Conservation (phyloP, 2,113 vertebrate species). For the Leucosticte australis region DNA sequence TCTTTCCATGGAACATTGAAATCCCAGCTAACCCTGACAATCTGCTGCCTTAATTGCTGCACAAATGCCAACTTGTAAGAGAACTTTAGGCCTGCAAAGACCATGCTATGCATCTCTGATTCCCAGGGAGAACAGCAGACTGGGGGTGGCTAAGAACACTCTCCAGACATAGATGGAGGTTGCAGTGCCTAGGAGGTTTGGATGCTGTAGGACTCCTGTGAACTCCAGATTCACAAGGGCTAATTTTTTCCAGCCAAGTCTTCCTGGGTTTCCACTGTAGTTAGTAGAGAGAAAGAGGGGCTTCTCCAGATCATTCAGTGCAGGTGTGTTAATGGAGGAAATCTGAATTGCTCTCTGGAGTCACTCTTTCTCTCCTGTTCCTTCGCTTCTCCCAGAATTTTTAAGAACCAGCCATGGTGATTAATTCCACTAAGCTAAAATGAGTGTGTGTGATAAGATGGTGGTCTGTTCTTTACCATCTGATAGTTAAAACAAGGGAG, state of each 20-base stretch:
- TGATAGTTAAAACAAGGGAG: background rate
- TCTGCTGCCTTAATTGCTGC: background rate
- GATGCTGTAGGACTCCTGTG: background rate
- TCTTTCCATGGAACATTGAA: background rate
- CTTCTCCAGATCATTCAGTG: background rate
- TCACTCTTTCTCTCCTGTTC: background rate
- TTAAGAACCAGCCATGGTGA: background rate
- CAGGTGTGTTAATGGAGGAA: background rate
- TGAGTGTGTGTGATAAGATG: background rate
- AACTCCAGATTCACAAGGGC: background rate
- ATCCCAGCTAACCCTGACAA: background rate
- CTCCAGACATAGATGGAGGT: background rate
- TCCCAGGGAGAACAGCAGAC: background rate
- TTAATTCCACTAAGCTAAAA: background rate
- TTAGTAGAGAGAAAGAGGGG: background rate
- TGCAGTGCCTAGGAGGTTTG: background rate
- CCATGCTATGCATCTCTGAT: background rate
- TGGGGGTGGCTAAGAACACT: background rate
- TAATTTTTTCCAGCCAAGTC: background rate
- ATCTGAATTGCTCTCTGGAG: background rate
- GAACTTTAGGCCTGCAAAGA: background rate
- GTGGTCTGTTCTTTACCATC: background rate
- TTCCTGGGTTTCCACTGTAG: background rate
- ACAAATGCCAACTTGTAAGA: background rate
- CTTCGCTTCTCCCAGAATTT: background rate